Conservation (phyloP, 2,113 vertebrate genomes). For the Equus przewalskii region DNA sequence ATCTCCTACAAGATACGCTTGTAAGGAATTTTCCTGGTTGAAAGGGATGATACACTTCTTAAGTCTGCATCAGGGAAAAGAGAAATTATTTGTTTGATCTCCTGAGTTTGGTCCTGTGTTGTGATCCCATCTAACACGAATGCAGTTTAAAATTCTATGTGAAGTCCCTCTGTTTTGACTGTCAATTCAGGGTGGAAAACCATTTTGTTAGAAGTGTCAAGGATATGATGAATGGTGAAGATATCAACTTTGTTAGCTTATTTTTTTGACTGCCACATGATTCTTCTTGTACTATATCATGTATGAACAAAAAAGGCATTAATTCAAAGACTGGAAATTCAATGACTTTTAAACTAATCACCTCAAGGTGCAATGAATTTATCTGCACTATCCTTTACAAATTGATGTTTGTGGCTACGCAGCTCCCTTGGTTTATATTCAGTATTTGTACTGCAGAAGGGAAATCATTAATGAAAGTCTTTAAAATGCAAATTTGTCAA, state of each 20-base stretch:
- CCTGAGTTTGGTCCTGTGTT: background rate
- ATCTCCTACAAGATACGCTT: slow-evolving; percentile 26
- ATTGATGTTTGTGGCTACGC: background rate
- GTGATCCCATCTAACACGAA: slow-evolving; percentile 57
- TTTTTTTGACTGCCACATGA: slow-evolving; percentile 49
- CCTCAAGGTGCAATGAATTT: slow-evolving; percentile 19
- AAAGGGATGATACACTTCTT: slow-evolving; percentile 43
- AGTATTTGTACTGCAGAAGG: slow-evolving; percentile 44
- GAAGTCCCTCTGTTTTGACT: slow-evolving; percentile 53
- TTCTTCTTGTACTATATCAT: slow-evolving; percentile 68
- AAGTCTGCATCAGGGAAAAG: slow-evolving; percentile 64
- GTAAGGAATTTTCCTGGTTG: slow-evolving; percentile 57
- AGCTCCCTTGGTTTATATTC: background rate
- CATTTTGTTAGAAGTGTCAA: slow-evolving; percentile 73
- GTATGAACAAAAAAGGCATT: slow-evolving; percentile 67
- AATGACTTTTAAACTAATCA: slow-evolving; percentile 58
- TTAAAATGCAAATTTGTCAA: slow-evolving; percentile 77
- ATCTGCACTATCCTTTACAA: slow-evolving; percentile 30
- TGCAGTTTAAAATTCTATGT: slow-evolving; percentile 73
- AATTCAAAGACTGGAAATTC: slow-evolving; percentile 75
- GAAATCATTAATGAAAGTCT: slow-evolving; percentile 64
- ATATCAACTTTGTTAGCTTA: slow-evolving; percentile 72
- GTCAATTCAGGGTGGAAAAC: slow-evolving; percentile 70
- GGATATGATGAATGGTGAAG: slow-evolving; percentile 75
- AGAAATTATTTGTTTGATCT: slow-evolving; percentile 76